Conservation (phyloP, 2,797 vertebrate genomes). For the Discoglossus pictus region DNA sequence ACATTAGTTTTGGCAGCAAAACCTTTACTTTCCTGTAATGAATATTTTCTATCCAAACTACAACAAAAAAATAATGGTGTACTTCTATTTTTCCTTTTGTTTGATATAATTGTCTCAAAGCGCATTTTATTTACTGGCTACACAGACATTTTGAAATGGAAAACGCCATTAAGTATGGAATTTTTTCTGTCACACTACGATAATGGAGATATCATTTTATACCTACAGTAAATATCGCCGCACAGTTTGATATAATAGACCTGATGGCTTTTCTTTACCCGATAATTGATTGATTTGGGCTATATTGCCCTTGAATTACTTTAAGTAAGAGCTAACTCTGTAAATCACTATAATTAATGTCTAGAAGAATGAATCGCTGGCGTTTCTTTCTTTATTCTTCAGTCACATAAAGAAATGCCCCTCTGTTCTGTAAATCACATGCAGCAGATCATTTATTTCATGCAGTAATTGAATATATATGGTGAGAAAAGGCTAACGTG, state of each 20-base stretch:
- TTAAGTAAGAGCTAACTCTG: constrained; percentile 49
- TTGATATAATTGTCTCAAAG: neutral
- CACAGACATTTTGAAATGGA: neutral
- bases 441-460: no score
- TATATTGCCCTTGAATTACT: constrained; percentile 51
- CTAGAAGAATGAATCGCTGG: constrained; percentile 36
- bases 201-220: constrained; percentile 44
- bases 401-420: neutral
- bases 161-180: constrained; percentile 1
- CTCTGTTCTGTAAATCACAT: neutral
- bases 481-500: no score
- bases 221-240: constrained; percentile 23
- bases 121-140: neutral
- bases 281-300: constrained; percentile 50
- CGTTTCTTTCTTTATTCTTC: constrained; percentile 9
- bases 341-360: constrained; percentile 48
- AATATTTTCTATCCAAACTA: neutral
- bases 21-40: neutral
- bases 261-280: constrained; percentile 41
- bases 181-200: constrained; percentile 26
- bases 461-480: no score
- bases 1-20: neutral
- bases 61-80: neutral
- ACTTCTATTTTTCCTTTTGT: neutral
- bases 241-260: constrained; percentile 44